Evolutionary conservation across 2,888 invertebrate species (phyloP).

Genomic region (Cetonia aurata): DNA sequence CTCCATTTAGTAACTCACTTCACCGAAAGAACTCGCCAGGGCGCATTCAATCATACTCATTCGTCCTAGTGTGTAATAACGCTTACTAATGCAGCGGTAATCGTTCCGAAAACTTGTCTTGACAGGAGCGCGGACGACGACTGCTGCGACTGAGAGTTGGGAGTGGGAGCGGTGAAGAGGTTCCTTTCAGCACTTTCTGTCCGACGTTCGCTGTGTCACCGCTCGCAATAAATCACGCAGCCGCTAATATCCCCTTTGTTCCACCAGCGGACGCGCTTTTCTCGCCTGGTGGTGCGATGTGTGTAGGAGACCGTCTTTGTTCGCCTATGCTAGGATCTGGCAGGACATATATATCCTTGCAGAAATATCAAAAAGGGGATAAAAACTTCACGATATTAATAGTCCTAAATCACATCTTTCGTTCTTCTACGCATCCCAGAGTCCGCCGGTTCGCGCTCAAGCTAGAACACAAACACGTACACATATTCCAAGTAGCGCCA

Average conservation of each 20-base stretch:
- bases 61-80: not conserved
- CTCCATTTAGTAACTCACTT: too few relatives aligned
- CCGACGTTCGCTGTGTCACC: slow-evolving; percentile 60
- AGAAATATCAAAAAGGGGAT: slow-evolving; percentile 44
- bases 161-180: slow-evolving; percentile 47
- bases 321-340: slow-evolving; percentile 38
- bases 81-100: slow-evolving; percentile 17
- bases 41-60: not conserved
- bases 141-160: slow-evolving; percentile 34
- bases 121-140: slow-evolving; percentile 36
- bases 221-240: slow-evolving; percentile 58
- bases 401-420: slow-evolving; percentile 41
- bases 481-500: too few relatives aligned
- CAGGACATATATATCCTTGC: slow-evolving; percentile 46
- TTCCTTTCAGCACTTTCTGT: slow-evolving; percentile 58
- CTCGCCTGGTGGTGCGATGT: not conserved
- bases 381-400: slow-evolving; percentile 43
- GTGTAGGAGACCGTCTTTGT: slow-evolving; percentile 6
- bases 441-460: not conserved
- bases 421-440: not conserved
- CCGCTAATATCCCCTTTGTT: slow-evolving; percentile 58
- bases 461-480: too few relatives aligned
- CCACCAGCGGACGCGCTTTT: slow-evolving; percentile 47
- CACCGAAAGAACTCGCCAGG: too few relatives aligned
- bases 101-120: slow-evolving; percentile 1